Conservation (phyloP, 2,888 invertebrate genomes). For the Papilio protenor region DNA sequence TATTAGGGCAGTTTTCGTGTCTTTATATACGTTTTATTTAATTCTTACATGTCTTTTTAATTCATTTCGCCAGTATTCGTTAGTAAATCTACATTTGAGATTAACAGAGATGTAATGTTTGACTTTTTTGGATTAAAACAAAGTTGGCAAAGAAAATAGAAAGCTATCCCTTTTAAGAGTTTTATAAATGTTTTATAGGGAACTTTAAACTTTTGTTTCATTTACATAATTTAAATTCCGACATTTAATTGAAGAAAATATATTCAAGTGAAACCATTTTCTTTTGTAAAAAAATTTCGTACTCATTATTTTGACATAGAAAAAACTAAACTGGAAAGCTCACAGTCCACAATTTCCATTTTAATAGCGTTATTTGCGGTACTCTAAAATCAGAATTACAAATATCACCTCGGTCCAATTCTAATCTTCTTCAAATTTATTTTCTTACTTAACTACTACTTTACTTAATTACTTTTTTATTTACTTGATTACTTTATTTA, state of each 20-base stretch:
- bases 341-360: not conserved
- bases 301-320: not conserved
- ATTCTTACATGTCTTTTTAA: not conserved
- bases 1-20: not conserved
- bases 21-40: not conserved
- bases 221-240: not conserved
- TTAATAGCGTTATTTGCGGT: not conserved
- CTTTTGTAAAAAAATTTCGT: not conserved
- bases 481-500: too few relatives aligned
- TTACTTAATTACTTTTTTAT: too few relatives aligned
- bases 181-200: not conserved
- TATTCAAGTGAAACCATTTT: not conserved
- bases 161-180: not conserved
- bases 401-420: not conserved
- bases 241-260: not conserved
- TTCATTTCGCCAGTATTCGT: not conserved
- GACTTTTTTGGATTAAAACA: not conserved
- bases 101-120: not conserved
- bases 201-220: not conserved
- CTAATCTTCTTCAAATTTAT: not conserved
- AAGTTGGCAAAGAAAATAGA: not conserved
- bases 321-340: not conserved
- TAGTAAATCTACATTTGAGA: too few relatives aligned
- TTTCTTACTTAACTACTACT: not conserved
- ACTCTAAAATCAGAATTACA: slow-evolving; percentile 12